Evolutionary conservation across 2,888 invertebrate genomes (phyloP).

Genomic region (Chrysolina oricalcia): DNA sequence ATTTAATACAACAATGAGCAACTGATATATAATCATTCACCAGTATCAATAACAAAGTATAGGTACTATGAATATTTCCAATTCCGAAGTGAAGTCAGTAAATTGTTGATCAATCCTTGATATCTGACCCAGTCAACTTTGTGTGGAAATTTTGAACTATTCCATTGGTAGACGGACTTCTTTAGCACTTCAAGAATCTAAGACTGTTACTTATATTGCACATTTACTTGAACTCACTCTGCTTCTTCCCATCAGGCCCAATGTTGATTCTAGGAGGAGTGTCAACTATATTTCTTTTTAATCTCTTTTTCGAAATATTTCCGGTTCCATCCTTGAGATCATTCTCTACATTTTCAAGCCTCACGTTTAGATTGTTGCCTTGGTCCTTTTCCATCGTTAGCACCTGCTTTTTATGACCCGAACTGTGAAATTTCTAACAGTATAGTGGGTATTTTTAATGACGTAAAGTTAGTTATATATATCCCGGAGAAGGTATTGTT

Average conservation of each 20-base stretch:
- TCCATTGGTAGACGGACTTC: too few relatives aligned
- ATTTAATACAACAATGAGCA: too few relatives aligned
- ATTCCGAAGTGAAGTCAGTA: too few relatives aligned
- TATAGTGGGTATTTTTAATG: neutral
- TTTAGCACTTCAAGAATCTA: too few relatives aligned
- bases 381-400: neutral
- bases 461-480: neutral
- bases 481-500: neutral
- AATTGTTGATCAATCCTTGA: too few relatives aligned
- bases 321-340: neutral
- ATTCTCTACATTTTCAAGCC: too few relatives aligned
- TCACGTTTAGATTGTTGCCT: neutral
- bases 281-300: constrained; percentile 45
- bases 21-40: too few relatives aligned
- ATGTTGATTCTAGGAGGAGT: constrained; percentile 46
- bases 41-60: too few relatives aligned
- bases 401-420: neutral
- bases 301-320: constrained; percentile 6
- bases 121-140: too few relatives aligned
- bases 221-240: constrained; percentile 49
- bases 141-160: too few relatives aligned
- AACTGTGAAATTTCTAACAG: neutral
- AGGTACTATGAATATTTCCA: too few relatives aligned
- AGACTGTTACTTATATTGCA: too few relatives aligned
- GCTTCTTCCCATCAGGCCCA: constrained; percentile 52